Evolutionary conservation across 2,797 vertebrate genomes (phyloP), one percentile per base, ranked within the genome.

Genomic region (Philypnodon macrostomus): DNA sequence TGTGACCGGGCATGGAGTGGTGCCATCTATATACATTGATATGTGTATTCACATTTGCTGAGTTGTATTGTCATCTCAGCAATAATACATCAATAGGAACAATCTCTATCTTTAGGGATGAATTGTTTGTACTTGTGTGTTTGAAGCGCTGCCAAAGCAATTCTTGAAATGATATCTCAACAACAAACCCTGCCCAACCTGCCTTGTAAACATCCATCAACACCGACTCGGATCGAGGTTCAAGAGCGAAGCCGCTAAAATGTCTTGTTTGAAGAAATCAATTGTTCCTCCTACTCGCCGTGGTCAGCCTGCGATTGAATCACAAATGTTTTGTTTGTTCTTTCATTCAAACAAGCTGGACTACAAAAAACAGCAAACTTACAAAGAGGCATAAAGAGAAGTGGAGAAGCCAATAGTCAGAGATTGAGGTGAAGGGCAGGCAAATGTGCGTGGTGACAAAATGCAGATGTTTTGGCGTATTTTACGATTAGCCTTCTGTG

Each of bases 361-460:
- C 14, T 54, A 54, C 26, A 41, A 58, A 59, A 42, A 23, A 24
- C 46, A 58, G 65, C 7, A 66, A 71, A 72, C 26, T 73, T 70
- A 38, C 13, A 60, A 39, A 37, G 47, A 5, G 8, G 52, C 23
- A 47, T 65, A 63, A 3, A 49, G 39, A 36, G 38, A 41, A 47
- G 40, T 63, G 2, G 38, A 21, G 6, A 14, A 2, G n/a, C 11
- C 18, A 24, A 24, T 23, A 56, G 58, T 57, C n/a, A n/a, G n/a
- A n/a, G n/a, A n/a, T n/a, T 53, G 51, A 14, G 58, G 63, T 47
- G 65, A 60, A 52, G 49, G 41, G 64, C 56, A n/a, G n/a, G n/a
- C n/a, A n/a, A n/a, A n/a, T n/a, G n/a, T n/a, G n/a, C n/a, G n/a
- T n/a, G n/a, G n/a, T n/a, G n/a, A n/a, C n/a, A n/a, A n/a, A n/a